Evolutionary conservation across 2,113 vertebrate genomes (phyloP).

Genomic region (Anolis sagrei): DNA sequence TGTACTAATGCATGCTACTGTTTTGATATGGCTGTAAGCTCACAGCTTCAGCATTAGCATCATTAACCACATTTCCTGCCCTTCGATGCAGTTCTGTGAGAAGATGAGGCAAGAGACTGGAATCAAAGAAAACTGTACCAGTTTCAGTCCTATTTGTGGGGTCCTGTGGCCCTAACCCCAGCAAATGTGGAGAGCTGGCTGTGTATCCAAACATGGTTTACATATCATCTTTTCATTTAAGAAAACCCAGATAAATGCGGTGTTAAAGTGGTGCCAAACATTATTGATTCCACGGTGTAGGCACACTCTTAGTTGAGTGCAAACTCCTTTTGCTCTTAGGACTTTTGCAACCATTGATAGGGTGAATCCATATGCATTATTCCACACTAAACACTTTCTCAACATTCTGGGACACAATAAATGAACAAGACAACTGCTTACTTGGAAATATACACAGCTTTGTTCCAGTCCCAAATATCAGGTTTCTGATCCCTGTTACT

Average conservation of each 20-base stretch:
- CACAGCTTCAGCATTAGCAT: background rate
- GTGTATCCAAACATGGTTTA: too few relatives aligned
- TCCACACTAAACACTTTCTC: too few relatives aligned
- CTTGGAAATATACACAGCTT: constrained; percentile 38
- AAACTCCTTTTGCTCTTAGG: too few relatives aligned
- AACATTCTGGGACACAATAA: background rate
- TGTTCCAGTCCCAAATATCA: constrained; percentile 42
- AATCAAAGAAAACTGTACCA: background rate
- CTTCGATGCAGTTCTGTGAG: background rate
- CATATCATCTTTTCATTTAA: too few relatives aligned
- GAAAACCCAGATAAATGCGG: too few relatives aligned
- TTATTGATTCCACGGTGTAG: too few relatives aligned
- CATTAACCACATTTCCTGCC: constrained; percentile 38
- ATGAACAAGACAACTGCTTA: constrained; percentile 23
- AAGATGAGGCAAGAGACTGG: background rate
- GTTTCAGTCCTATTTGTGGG: background rate
- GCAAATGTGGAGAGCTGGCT: too few relatives aligned
- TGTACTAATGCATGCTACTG: background rate
- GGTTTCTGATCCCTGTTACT: background rate
- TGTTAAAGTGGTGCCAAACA: too few relatives aligned
- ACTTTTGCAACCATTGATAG: too few relatives aligned
- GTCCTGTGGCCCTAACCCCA: too few relatives aligned
- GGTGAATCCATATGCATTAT: too few relatives aligned
- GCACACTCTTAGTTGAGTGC: too few relatives aligned
- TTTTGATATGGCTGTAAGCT: constrained; percentile 16